These are phyloP conservation scores for Cyprinodon variegatus DNA, from an alignment of 2,113 vertebrate genomes.

Conservation along the genomic window DNA sequence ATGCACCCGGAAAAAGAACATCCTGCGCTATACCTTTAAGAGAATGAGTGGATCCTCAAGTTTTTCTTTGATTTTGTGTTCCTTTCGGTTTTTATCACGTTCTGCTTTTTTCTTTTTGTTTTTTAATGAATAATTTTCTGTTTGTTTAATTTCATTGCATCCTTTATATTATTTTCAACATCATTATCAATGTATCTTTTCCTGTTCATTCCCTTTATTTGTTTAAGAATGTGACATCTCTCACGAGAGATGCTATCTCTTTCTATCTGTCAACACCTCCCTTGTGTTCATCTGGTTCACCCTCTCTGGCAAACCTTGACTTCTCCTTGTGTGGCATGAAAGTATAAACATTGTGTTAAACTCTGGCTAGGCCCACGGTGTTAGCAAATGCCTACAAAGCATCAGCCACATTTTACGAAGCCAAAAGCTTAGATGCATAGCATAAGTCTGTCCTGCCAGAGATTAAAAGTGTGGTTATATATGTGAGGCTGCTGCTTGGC, in stretches of 20 bases:
- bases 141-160: not conserved
- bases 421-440: constrained; percentile 22
- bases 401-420: constrained; percentile 11
- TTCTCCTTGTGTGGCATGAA: constrained; percentile 39
- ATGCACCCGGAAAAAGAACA: no score
- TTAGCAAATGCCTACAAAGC: constrained; percentile 18
- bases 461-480: not conserved
- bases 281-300: not conserved
- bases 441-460: constrained; percentile 11
- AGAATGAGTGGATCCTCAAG: no score
- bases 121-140: no score
- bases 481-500: constrained; percentile 9
- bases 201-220: not conserved
- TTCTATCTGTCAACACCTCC: not conserved
- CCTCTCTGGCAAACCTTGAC: constrained; percentile 38
- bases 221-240: constrained; percentile 22
- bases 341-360: constrained; percentile 34
- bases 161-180: not conserved
- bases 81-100: no score
- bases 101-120: no score
- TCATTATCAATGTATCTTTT: not conserved
- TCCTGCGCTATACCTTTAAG: no score
- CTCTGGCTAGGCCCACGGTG: constrained; percentile 20
- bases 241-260: not conserved
- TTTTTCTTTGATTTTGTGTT: no score